Base-by-base conservation (phyloP, 2,888 invertebrate genomes). In the Cheilosia grossa region DNA sequence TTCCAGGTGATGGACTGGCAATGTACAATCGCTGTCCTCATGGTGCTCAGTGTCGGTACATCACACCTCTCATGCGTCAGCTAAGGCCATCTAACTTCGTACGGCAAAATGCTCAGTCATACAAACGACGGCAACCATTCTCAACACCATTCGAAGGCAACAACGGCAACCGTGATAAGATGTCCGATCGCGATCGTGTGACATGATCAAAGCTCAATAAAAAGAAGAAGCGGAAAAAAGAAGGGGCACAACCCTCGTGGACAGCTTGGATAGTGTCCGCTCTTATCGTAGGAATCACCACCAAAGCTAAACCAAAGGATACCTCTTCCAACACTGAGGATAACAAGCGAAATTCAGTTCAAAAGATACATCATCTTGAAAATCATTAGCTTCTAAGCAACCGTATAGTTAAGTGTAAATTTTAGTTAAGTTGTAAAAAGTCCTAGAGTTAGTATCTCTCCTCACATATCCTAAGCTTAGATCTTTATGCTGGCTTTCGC, bases 141-240 rank as follows among this genome's bases (percentile, higher is more conserved):
- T 44, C 66, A 54, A 63, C 40, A n/a, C n/a, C n/a, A n/a, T n/a
- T n/a, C 40, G 21, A 44, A 30, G 59, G 56, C 30, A 69, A 53
- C 66, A 27, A 56, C 61, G 24, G 58, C 61, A 67, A 81, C 81
- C 77, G 81, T 77, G 81, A 85, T 80, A 85, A 81, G 72, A 85
- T 85, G 85, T 85, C 81, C 75, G 85, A 85, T 77, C 85, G 85
- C 73, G 85, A 85, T 73, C 80, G 85, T 81, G 85, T 85, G 81
- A 85, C 85, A 81, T 85, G 81, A 85, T 85, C 81, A 81, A 15
- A 63, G 85, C 47, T 81, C 81, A 72, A 80, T 64, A 70, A 61
- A 44, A 78, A 59, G 42, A 75, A 70, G 66, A 72, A 72, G 51
- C 69, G 67, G 63, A 75, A 66, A 13, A 67, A 30, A 9, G 27